Conservation (phyloP, 2,797 vertebrate species). For the Knipowitschia caucasica region DNA sequence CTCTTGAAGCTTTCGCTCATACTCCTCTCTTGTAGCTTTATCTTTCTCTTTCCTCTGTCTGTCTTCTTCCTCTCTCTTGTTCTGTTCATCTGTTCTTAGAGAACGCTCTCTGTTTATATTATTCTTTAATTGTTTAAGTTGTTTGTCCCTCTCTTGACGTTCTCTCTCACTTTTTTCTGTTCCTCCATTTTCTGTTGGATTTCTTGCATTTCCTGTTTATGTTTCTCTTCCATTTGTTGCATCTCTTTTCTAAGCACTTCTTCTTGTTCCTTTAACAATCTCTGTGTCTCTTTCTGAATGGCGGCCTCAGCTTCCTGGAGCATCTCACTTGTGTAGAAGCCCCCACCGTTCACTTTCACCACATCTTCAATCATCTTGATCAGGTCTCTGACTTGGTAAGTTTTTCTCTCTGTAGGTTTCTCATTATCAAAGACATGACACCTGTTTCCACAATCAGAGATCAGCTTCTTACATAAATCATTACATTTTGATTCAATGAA, state of each 20-base stretch:
- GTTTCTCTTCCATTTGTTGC: background rate
- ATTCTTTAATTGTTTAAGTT: background rate
- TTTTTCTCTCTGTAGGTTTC: no score
- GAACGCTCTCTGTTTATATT: background rate
- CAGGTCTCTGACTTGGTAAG: slow-evolving; percentile 2
- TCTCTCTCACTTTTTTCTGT: background rate
- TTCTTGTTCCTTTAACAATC: background rate
- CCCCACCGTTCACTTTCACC: slow-evolving; percentile 1
- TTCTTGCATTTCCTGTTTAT: background rate
- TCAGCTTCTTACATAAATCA: background rate
- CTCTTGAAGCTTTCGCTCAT: background rate
- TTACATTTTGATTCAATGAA: background rate
- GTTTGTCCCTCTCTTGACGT: background rate
- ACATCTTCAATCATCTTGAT: background rate
- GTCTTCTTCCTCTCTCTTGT: background rate
- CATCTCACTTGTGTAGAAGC: slow-evolving; percentile 1
- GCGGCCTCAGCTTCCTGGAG: background rate
- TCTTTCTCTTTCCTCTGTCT: background rate
- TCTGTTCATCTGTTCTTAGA: background rate
- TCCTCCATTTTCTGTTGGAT: background rate
- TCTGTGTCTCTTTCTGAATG: slow-evolving; percentile 2
- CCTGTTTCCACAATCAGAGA: slow-evolving; percentile 6
- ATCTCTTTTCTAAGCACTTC: slow-evolving; percentile 1
- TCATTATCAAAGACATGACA: slow-evolving; percentile 2
- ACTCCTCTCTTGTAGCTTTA: background rate